Evolutionary conservation across 2,888 invertebrate genomes (phyloP), one percentile per base, ranked within the genome.

Genomic region (Pristionchus arcanus): DNA sequence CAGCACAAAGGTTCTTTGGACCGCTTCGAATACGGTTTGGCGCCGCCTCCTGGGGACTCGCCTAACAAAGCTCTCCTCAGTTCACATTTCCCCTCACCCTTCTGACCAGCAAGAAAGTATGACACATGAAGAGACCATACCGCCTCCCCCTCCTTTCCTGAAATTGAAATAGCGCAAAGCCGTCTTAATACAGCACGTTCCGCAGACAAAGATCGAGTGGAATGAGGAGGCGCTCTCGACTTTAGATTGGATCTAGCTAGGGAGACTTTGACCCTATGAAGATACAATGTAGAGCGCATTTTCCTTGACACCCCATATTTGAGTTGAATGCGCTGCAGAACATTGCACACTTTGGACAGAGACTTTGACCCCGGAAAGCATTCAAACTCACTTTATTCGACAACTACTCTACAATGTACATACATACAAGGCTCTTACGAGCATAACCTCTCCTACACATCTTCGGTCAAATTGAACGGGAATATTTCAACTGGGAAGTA

Each of bases 381-480:
- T 68, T 31, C n/a, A 19, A 7, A 59, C 19, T 59, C 59, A 63
- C 63, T 63, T 63, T 63, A 63, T 63, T 63, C 63, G 63, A 13
- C 63, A 63, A n/a, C 63, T 63, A 63, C 63, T 25, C 63, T 63
- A 63, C n/a, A 25, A 63, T 63, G 63, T 63, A 63, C 63, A 63
- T 63, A 63, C 63, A 63, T 63, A 63, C 63, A 63, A 63, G 2
- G n/a, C n/a, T 63, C n/a, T 25, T 21, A 13, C 21, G 55, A 21
- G 55, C 13, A 3, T 9, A 13, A 49, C 42, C 9, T 49, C 42
- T 49, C 42, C 42, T 49, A 13, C 42, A 49, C 42, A 49, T 49
- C 42, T 49, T 13, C 42, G 11, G 9, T 49, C 42, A 49, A 3
- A 49, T 49, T 49, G 42, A 49, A 49, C 42, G 42, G 42, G 13